Evolutionary conservation across 2,797 vertebrate species (phyloP).

Genomic region (Gymnothorax javanicus): DNA sequence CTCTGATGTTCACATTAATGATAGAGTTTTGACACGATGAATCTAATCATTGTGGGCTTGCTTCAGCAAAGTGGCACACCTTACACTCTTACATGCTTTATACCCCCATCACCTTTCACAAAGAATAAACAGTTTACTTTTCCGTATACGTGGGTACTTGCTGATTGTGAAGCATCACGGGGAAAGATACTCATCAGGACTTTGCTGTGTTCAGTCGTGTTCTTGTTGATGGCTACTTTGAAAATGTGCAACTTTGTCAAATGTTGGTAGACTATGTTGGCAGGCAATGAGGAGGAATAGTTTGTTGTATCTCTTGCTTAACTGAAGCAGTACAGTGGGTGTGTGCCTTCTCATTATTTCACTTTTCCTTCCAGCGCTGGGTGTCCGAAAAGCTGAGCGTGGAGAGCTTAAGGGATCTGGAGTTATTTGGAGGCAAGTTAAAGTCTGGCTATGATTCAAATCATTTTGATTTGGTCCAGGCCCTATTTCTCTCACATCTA

Average conservation of each 20-base stretch:
- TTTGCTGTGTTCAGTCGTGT: neutral
- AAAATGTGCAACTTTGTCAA: neutral
- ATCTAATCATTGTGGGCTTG: no score
- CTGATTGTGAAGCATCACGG: neutral
- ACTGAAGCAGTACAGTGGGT: slow-evolving; percentile 9
- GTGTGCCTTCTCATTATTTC: slow-evolving; percentile 41
- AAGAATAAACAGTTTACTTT: no score
- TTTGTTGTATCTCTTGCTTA: neutral
- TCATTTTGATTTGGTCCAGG: no score
- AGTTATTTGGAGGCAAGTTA: slow-evolving; percentile 94
- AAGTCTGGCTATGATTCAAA: neutral
- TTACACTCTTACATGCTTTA: no score
- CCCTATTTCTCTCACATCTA: no score
- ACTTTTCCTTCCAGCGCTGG: slow-evolving; percentile 80
- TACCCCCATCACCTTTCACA: no score
- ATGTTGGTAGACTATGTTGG: neutral
- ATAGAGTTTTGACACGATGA: no score
- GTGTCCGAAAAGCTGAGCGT: slow-evolving; percentile 98
- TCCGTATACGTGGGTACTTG: no score
- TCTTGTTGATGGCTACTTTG: neutral
- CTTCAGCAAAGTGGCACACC: no score
- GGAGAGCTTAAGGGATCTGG: slow-evolving; percentile 97
- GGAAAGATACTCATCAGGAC: neutral
- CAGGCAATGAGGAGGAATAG: neutral
- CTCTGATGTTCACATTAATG: no score